Base-by-base conservation (phyloP, 2,888 invertebrate species). In the Cephus pygmeus region DNA sequence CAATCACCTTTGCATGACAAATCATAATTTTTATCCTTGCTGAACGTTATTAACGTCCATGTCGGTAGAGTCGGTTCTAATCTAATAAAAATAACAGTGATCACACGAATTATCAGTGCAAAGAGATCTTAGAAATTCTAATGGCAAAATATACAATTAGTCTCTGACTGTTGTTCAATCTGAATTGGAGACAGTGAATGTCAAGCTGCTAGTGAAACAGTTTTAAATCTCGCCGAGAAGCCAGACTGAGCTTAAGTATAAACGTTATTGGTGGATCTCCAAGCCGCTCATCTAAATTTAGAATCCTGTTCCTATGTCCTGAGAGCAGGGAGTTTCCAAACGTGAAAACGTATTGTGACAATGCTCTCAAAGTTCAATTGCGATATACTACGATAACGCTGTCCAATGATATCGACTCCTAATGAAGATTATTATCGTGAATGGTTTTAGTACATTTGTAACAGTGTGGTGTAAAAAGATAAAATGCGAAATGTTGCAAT, bases 281-380 rank as follows among this genome's bases (percentile, higher is more conserved):
- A 88, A 89, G 84, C 82, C 85, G 86, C 88, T 82, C 77, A 75
- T 85, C 89, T 90, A 90, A 88, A 90, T 90, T 90, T 91, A 90
- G 90, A 56, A 88, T 79, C 81, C 84, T 89, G 86, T 90, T 89
- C 85, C 85, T 79, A 85, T 83, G 84, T 84, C 84, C 84, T 85
- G 84, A 86, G 82, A 85, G 86, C 85, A 85, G 84, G 83, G 83
- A 86, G 83, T 86, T 86, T 83, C 83, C 82, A 80, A 86, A 85
- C 84, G 82, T 82, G 82, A 86, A 83, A 85, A 71, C 15, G 34
- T 23, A 9, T 71, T 71, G 71, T 71, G 33, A 71, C 31, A 71
- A 15, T 71, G 31, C 12, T 31, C 33, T 71, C 15, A 31, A 71
- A 31, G 56, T 56, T 56, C 9, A 23, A 56, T 56, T 23, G 56